Evolutionary conservation across 2,888 invertebrate genomes (phyloP).

Genomic region (Muschampia plurimacula): DNA sequence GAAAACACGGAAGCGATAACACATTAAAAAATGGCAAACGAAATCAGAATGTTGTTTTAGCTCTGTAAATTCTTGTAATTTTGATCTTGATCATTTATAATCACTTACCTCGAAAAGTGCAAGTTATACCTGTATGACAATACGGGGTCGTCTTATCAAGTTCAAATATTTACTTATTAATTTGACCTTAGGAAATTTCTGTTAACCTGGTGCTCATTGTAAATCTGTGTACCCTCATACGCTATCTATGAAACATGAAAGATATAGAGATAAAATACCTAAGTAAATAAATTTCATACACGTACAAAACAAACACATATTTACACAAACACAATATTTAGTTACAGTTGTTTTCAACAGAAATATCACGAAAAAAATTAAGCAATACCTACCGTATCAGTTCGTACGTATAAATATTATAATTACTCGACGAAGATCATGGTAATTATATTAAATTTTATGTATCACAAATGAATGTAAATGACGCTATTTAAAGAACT

Average conservation of each 20-base stretch:
- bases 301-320: not conserved
- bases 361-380: too few species aligned
- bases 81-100: conserved; percentile 36
- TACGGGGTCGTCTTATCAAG: conserved; percentile 71
- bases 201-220: conserved; percentile 44
- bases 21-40: conserved; percentile 9
- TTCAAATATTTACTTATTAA: conserved; percentile 61
- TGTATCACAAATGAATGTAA: not conserved
- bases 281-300: not conserved
- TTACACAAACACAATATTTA: not conserved
- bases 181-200: conserved; percentile 67
- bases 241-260: not conserved
- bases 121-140: conserved; percentile 56
- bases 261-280: not conserved
- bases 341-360: too few species aligned
- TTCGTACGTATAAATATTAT: too few species aligned
- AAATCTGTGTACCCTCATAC: not conserved
- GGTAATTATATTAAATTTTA: not conserved
- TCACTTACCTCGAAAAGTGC: conserved; percentile 38
- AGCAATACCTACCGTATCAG: too few species aligned
- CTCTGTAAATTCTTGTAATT: conserved; percentile 2
- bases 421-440: too few species aligned
- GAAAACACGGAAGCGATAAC: conserved; percentile 19
- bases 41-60: conserved; percentile 14
- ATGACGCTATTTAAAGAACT: not conserved